Evolutionary conservation across 1,140 invertebrate species (phyloP).

Genomic region (Aphis craccivora): DNA sequence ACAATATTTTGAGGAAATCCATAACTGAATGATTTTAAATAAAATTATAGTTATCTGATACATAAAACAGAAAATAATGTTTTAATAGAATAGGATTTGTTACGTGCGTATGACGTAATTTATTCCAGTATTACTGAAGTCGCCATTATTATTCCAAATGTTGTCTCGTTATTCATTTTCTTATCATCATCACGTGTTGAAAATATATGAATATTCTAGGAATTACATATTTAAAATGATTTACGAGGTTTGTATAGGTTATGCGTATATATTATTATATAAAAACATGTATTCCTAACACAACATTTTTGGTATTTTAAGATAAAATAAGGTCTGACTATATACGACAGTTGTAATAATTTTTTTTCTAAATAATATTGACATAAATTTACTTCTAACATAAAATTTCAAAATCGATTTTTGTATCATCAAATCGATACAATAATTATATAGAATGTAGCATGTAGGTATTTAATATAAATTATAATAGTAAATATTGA

Average conservation of each 20-base stretch:
- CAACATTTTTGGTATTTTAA: constrained; percentile 11
- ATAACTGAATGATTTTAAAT: not conserved
- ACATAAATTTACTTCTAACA: not conserved
- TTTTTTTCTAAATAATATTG: not conserved
- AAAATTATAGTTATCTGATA: not conserved
- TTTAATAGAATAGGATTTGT: not conserved
- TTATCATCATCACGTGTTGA: not conserved
- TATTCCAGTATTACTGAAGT: not conserved
- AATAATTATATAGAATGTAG: too few species aligned
- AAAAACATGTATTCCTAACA: not conserved
- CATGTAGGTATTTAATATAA: too few species aligned
- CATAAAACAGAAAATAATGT: not conserved
- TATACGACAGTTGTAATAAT: not conserved
- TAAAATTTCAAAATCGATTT: not conserved
- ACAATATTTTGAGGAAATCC: not conserved
- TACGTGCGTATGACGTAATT: not conserved
- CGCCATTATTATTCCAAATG: not conserved
- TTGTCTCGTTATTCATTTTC: constrained; percentile 16
- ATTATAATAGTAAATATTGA: too few species aligned
- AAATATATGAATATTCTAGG: constrained; percentile 18
- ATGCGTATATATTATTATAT: not conserved
- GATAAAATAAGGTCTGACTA: not conserved
- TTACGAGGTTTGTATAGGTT: constrained; percentile 21
- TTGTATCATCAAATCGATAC: not conserved
- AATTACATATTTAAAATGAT: constrained; percentile 23